A percentile compares a stretch with the other conserved stretches of the same genome.
Conservation (phyloP, 2,888 invertebrate genomes). For the Deroplatys truncata region DNA sequence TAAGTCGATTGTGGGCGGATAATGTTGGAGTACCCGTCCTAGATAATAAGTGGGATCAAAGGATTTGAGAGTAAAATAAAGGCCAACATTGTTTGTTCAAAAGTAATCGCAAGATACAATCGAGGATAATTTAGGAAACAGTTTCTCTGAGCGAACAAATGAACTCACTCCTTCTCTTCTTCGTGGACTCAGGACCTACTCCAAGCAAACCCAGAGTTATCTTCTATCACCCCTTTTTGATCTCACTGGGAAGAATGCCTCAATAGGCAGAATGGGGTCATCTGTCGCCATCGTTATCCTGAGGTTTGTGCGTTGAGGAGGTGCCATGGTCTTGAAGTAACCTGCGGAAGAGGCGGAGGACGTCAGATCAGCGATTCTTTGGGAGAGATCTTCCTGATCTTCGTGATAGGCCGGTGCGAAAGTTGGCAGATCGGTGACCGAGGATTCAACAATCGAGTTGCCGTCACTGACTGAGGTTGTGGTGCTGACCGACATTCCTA, state of each 20-base stretch:
- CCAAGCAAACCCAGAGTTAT: background rate
- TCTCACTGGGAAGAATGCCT: slow-evolving; percentile 73
- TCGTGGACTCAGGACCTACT: background rate
- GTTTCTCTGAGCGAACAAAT: background rate
- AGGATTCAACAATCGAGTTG: slow-evolving; percentile 8
- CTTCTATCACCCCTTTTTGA: slow-evolving; percentile 47
- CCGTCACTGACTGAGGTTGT: slow-evolving; percentile 14
- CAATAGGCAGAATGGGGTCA: slow-evolving; percentile 74
- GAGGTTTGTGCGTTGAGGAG: slow-evolving; percentile 51
- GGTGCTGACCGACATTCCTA: background rate
- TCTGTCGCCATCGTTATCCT: slow-evolving; percentile 74
- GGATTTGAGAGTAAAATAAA: too few species aligned
- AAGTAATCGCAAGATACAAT: too few species aligned
- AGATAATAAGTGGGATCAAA: too few species aligned
- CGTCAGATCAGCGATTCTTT: slow-evolving; percentile 65
- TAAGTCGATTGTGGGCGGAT: too few species aligned
- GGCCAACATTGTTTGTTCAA: too few species aligned
- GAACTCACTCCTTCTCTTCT: background rate
- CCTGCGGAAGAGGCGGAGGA: slow-evolving; percentile 54
- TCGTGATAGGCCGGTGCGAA: background rate
- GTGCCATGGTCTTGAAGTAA: slow-evolving; percentile 21
- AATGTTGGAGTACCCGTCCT: too few species aligned
- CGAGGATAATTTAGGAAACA: too few species aligned
- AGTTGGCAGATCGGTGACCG: background rate
- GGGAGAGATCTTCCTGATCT: slow-evolving; percentile 24